Base-by-base conservation (phyloP, 2,797 vertebrate species). In the Mallotus villosus region DNA sequence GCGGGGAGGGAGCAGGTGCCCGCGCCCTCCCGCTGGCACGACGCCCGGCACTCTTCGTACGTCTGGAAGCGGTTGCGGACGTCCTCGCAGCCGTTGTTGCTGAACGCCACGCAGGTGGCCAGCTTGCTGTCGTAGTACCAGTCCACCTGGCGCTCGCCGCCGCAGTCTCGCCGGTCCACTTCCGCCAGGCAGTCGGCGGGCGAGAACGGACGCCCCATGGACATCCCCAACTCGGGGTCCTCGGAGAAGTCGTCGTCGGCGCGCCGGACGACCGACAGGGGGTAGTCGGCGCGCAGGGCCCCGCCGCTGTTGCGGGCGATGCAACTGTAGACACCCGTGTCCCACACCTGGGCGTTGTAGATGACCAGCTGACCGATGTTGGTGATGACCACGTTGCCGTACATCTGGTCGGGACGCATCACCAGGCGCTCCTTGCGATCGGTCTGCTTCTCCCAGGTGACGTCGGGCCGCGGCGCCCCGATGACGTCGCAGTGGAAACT, bases 401-500 rank as follows among this genome's bases (percentile, higher is more conserved):
- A 98, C 96, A 99, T 98, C 88, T 95, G 97, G 86, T 99, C 98
- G 0, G 97, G 97, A 70, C 95, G 90, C 97, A 99, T 97, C 78
- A 97, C 93, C 46, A 96, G 93, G 53, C 91, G 93, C 55, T 96
- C 94, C 0, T 86, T 93, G 1, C 89, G 88, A 17, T 97, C 95
- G 0, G 94, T 95, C 85, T 96, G 95, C 80, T 98, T 99, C 89
- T 99, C 97, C 98, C 98, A 99, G 3, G 95, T 97, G 70, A 99
- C 92, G 29, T 96, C 94, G 0, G 97, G 98, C 21, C 91, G 92
- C 0, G 98, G 98, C 11, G 91, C 87, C 0, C 98, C 98, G 0
- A 94, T 89, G 0, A 95, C 94, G 0, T 98, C 95, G 0, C 97
- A 99, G 93, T 97, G 96, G 81, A 99, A 95, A 90, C 92, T 98